Conservation (phyloP, 2,113 vertebrate species). For the Cepphus grylle region DNA sequence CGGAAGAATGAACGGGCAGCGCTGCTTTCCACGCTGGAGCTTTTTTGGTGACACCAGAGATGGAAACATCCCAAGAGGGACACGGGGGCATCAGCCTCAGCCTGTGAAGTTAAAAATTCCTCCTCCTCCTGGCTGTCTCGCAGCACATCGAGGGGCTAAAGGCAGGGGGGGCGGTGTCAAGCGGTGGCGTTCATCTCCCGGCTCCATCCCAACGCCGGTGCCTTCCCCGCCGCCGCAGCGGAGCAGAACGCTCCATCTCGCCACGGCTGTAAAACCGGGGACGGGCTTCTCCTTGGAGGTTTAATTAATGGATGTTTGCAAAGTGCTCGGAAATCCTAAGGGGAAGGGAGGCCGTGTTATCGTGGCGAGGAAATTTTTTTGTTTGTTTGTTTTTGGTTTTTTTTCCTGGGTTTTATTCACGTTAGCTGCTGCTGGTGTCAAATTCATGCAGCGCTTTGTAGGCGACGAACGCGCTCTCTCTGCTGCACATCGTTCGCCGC, state of each 20-base stretch:
- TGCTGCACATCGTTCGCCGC: neutral
- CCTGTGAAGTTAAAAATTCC: neutral
- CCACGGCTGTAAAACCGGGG: neutral
- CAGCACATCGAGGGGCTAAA: neutral
- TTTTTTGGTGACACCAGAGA: neutral
- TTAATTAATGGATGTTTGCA: neutral
- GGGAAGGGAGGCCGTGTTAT: neutral
- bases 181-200: accelerated
- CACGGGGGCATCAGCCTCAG: accelerated
- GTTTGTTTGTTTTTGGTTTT: too few species aligned
- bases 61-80: neutral
- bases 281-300: neutral
- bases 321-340: neutral
- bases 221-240: accelerated
- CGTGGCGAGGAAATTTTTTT: neutral
- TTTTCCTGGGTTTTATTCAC: neutral
- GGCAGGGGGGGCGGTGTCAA: too few species aligned
- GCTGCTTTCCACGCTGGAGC: neutral
- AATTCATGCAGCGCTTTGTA: neutral
- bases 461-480: neutral
- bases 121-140: neutral
- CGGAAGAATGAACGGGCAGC: accelerated
- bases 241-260: neutral
- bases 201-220: neutral
- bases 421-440: neutral